A percentile compares a stretch with the other conserved stretches of the same genome.
phyloP scores from a whole-genome alignment of 1,140 invertebrate species.

The Meloidogyne hapla region DNA sequence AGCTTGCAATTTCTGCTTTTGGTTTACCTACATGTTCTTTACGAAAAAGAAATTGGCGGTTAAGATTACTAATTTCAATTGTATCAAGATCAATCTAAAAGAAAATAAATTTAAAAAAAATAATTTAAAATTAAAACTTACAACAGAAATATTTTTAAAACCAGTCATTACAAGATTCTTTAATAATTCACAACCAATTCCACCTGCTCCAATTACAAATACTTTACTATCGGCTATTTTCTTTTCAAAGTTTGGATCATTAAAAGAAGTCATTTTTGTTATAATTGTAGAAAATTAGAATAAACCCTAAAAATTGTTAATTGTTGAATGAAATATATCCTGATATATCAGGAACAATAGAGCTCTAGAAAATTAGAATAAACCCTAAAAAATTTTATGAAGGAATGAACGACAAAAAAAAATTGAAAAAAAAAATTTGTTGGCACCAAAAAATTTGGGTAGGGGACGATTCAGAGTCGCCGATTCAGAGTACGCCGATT shows the following conservation, averaged over 20 bases:
- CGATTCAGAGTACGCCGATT: too few species aligned
- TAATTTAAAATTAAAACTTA: conserved; percentile 66
- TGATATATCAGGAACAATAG: too few species aligned
- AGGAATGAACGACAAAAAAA: too few species aligned
- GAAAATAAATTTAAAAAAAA: conserved; percentile 52
- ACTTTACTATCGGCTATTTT: conserved; percentile 63
- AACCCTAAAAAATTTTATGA: too few species aligned
- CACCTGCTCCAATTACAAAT: conserved; percentile 93
- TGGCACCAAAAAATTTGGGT: too few species aligned
- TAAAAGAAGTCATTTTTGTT: conserved; percentile 3
- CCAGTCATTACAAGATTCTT: conserved; percentile 95
- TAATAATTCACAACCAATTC: conserved; percentile 96
- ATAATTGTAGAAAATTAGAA: not conserved
- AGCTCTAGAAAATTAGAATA: too few species aligned
- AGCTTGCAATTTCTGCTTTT: conserved; percentile 78
- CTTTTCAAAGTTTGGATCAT: conserved; percentile 6
- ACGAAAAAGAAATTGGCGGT: conserved; percentile 95
- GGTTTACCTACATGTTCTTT: conserved; percentile 96
- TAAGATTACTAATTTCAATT: conserved; percentile 98
- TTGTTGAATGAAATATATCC: too few species aligned
- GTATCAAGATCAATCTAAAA: conserved; percentile 96
- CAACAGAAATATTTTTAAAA: conserved; percentile 88
- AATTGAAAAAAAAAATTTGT: too few species aligned
- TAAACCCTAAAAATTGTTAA: not conserved
- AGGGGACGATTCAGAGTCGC: too few species aligned